phyloP scores from a whole-genome alignment of 2,113 vertebrate genomes.

The Callopanchax toddi region DNA sequence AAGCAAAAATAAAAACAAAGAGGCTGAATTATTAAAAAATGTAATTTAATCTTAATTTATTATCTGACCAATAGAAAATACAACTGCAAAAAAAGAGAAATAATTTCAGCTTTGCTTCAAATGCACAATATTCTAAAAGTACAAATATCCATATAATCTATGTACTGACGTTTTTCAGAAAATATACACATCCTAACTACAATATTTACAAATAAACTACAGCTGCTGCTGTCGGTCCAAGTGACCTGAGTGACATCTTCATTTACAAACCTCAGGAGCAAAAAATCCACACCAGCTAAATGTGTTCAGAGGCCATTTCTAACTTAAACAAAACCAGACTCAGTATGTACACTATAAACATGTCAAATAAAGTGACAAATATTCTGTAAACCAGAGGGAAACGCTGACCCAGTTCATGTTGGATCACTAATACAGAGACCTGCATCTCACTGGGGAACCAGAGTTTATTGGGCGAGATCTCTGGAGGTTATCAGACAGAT shows the following conservation, averaged over 20 bases:
- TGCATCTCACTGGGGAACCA: conserved; percentile 10
- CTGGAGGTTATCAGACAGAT: conserved; percentile 25
- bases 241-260: background rate
- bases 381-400: conserved; percentile 3
- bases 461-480: conserved; percentile 34
- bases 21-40: conserved; percentile 59
- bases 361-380: conserved; percentile 3
- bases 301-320: no score
- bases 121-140: conserved; percentile 41
- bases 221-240: background rate
- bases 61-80: conserved; percentile 72
- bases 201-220: conserved; percentile 70
- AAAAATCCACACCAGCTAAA: no score
- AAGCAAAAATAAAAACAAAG: background rate
- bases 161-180: conserved; percentile 36
- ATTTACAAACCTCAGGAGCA: background rate
- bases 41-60: conserved; percentile 74
- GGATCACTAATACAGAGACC: background rate
- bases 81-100: conserved; percentile 55
- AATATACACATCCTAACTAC: conserved; percentile 64
- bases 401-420: background rate
- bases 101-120: conserved; percentile 57
- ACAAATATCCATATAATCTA: conserved; percentile 36
- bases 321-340: conserved; percentile 1
- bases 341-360: conserved; percentile 57